Base-by-base conservation (phyloP, 2,113 vertebrate species). In the Pagrus major region DNA sequence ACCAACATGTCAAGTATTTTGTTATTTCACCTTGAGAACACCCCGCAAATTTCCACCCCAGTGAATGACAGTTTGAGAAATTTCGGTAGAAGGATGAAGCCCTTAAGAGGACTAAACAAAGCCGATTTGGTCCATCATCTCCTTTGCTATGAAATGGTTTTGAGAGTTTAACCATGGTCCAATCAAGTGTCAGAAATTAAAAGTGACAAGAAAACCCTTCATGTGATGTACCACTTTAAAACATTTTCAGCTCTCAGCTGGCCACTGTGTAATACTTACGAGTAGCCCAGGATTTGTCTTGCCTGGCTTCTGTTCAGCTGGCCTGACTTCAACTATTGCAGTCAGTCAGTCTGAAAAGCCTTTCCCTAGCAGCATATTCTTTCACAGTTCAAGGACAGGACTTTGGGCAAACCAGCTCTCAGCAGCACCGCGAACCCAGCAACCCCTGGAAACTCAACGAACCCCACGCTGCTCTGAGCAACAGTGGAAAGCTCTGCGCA, bases 351-450 rank as follows among this genome's bases (percentile, higher is more conserved):
- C 87, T 94, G 86, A 92, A 93, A 94, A 88, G 84, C 68, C 87
- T 86, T 90, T 89, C 84, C 80, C 91, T 86, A 67, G 78, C 85
- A 86, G 87, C 87, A 85, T 89, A 88, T 89, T 93, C 91, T 91
- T 84, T 83, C 87, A 89, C 92, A 88, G 89, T 93, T 94, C 91
- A 93, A 94, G 93, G 94, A 92, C 85, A 76, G 92, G 92, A 86
- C 85, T 92, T 88, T 90, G 81, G 89, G 90, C 87, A 79, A 88
- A 91, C 81, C 80, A 70, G 86, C 89, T 88, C 88, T 87, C 78
- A 84, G 90, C 88, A 72, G 86, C 75, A 35, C 80, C 7, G 66
- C 73, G 90, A 95, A 95, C 93, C 81, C 93, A 84, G 51, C 90
- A 92, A 95, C 93, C 94, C 89, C 86, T 66, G 72, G 82, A 93